phyloP scores from a whole-genome alignment of 2,888 invertebrate species.

The Dicranocentrus wangi region DNA sequence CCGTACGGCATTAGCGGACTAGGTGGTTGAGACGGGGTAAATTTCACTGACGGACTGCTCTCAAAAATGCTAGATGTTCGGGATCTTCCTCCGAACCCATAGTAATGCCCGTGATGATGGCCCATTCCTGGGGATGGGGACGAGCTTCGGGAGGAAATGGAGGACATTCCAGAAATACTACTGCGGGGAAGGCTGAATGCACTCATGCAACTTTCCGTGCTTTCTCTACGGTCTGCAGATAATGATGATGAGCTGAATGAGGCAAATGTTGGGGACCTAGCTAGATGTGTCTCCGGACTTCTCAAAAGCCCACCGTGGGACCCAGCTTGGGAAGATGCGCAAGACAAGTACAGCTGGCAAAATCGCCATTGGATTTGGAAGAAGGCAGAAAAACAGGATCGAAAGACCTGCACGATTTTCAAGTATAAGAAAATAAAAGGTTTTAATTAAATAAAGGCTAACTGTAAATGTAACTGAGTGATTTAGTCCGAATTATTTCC shows the following conservation, averaged over 20 bases:
- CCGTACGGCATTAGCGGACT: conserved; percentile 71
- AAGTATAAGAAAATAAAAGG: conserved; percentile 5
- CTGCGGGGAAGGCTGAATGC: conserved; percentile 71
- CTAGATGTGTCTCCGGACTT: conserved; percentile 70
- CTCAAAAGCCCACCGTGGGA: conserved; percentile 66
- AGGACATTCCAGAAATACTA: conserved; percentile 72
- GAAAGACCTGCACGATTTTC: conserved; percentile 69
- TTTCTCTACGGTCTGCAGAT: conserved; percentile 71
- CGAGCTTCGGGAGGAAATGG: conserved; percentile 70
- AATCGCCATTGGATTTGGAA: conserved; percentile 73
- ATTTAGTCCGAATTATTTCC: neutral
- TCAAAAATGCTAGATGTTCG: conserved; percentile 70
- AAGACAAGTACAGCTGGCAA: conserved; percentile 71
- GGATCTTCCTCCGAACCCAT: conserved; percentile 67
- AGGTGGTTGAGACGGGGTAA: conserved; percentile 72
- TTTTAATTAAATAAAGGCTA: neutral
- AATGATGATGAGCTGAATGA: conserved; percentile 70
- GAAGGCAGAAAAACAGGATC: conserved; percentile 73
- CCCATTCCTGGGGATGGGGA: conserved; percentile 70
- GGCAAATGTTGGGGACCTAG: conserved; percentile 70
- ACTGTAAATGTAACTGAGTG: neutral
- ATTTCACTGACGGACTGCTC: conserved; percentile 71
- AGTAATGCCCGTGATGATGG: conserved; percentile 67
- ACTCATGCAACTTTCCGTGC: conserved; percentile 73
- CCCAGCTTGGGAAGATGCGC: conserved; percentile 69